Evolutionary conservation across 2,888 invertebrate species (phyloP), one percentile per base, ranked within the genome.

Genomic region (Cheilosia scutellata): DNA sequence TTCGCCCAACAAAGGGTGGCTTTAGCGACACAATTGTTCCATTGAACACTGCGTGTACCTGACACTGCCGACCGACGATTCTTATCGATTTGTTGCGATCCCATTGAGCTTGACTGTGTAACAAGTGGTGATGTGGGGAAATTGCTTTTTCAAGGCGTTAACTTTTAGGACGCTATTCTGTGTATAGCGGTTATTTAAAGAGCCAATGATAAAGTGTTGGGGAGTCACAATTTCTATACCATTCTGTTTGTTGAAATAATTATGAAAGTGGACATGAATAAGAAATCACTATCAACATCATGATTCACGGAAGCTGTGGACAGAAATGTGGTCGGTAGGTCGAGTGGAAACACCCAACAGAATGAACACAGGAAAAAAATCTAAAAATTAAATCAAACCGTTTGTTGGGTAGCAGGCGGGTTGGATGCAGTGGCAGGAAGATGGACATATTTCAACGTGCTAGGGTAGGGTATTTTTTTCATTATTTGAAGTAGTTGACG

Each of bases 11-110:
- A 84, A 84, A 76, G 70, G 55, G 42, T 60, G 31, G 65, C 58
- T 84, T 70, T 76, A 76, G 70, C 84, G 75, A 75, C 84, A 80
- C 80, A 80, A 75, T 80, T 53, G 62, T 47, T 37, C 49, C 44
- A 76, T 76, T 80, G 66, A 20, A 20, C 2, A 31, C 29, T 2
- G 57, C 42, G 20, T 55, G 72, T 72, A 62, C 71, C 65, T 53
- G 58, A 20, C 65, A 49, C 49, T 58, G 44, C 57, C 47, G 47
- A 33, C 33, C 31, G 71, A 60, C 47, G 66, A 71, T 57, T 74
- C 62, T 63, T 55, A 72, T 72, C 62, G 78, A 78, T 68, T 63
- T 68, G 49, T 13, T 82, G 58, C 62, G 44, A 63, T 68, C 57
- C 33, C 49, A 63, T 57, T n/a, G 42, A 13, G 53, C n/a, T 27